Evolutionary conservation across 2,888 invertebrate species (phyloP), one percentile per base, ranked within the genome.

Genomic region (Torymus auratus): DNA sequence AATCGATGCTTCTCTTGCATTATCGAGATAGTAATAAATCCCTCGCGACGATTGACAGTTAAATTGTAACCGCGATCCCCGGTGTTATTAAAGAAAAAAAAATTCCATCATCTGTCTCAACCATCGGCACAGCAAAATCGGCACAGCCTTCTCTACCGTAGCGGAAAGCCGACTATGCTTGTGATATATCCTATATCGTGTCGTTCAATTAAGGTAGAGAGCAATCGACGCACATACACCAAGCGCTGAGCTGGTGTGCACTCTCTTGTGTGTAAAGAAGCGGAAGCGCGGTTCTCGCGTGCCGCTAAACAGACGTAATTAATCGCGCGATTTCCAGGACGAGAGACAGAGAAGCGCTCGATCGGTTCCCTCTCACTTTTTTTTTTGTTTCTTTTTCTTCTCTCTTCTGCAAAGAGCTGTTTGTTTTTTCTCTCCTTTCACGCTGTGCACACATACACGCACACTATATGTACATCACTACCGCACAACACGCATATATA

Each of bases 241-340:
- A 41, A 41, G 7, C 41, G 41, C 41, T 41, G 41, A 41, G 7
- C 41, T 41, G 41, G 7, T 7, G 41, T 7, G 41, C 5, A 5
- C 5, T n/a, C n/a, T n/a, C n/a, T 2, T 28, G 28, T 41, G 41
- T 41, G 41, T 41, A 41, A 41, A 41, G 41, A 41, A 41, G 7
- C 41, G 41, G 41, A 41, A 50, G 58, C 20, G 64, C 28, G 78
- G 14, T 61, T 70, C 72, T 62, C 56, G 67, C 68, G 20, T 74
- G 20, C 62, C 62, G 52, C 50, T 68, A 55, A 68, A 72, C 17
- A 52, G 50, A 58, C 17, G 79, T 74, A 68, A 79, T 74, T 74
- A 79, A 79, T 79, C 41, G 70, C 74, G 12, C 56, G 65, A 74
- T 50, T 65, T 50, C 58, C 74, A 55, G 56, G 5, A 5, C n/a